Conservation (phyloP, 2,797 vertebrate species). For the Lindbergichthys nudifrons region DNA sequence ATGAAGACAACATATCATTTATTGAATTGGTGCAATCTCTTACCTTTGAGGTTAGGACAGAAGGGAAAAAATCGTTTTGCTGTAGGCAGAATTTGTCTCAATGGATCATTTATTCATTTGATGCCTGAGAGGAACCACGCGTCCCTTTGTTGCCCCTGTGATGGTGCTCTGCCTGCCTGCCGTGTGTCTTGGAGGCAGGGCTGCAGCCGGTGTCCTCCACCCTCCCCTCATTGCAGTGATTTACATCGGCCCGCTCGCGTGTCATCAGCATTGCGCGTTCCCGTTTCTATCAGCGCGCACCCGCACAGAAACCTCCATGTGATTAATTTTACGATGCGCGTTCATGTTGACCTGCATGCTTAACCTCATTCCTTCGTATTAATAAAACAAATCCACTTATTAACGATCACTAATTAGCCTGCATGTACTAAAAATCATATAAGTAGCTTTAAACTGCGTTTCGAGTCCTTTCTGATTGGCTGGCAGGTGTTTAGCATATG, state of each 20-base stretch:
- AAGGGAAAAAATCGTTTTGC: conserved; percentile 39
- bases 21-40: conserved; percentile 35
- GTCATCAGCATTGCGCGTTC: conserved; percentile 54
- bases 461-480: too few species aligned
- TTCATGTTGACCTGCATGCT: conserved; percentile 15
- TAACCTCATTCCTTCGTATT: not conserved
- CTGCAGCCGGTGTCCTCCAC: conserved; percentile 71
- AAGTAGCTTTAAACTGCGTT: not conserved
- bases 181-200: conserved; percentile 74
- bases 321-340: conserved; percentile 21
- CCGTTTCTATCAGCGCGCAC: conserved; percentile 34
- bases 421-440: not conserved
- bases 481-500: not conserved
- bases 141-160: conserved; percentile 75
- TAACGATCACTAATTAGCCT: not conserved
- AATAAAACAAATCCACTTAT: not conserved
- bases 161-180: conserved; percentile 49
- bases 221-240: conserved; percentile 74
- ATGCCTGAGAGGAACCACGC: conserved; percentile 54
- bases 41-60: conserved; percentile 68
- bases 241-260: conserved; percentile 53
- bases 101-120: conserved; percentile 56
- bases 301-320: not conserved
- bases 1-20: not conserved
- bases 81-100: conserved; percentile 17